These are phyloP conservation scores for Drosophila sordidula DNA, from an alignment of 2,888 invertebrate species.

Conservation along the genomic window DNA sequence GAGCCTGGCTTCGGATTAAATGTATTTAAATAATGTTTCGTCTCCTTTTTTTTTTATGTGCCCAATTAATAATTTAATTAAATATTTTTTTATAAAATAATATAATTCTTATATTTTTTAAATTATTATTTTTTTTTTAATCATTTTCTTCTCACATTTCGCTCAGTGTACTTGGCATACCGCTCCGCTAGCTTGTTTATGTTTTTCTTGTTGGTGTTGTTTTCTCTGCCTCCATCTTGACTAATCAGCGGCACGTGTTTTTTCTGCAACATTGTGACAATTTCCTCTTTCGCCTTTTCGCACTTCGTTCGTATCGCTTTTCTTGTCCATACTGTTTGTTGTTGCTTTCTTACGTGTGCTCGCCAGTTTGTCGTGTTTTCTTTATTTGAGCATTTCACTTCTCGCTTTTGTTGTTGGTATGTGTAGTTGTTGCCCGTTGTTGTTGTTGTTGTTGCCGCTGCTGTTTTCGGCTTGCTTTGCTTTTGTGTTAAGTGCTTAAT, in stretches of 20 bases:
- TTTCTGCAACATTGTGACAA: slow-evolving; percentile 75
- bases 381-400: slow-evolving; percentile 43
- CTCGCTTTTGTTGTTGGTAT: slow-evolving; percentile 11
- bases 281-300: slow-evolving; percentile 62
- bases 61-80: too few species aligned
- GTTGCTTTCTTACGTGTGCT: slow-evolving; percentile 52
- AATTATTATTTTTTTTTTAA: background rate
- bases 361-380: slow-evolving; percentile 40
- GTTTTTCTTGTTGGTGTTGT: slow-evolving; percentile 10
- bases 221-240: slow-evolving; percentile 29
- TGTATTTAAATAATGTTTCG: background rate
- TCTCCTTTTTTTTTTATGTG: too few species aligned
- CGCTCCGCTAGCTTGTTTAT: slow-evolving; percentile 8
- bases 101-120: background rate
- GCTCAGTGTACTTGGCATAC: slow-evolving; percentile 23
- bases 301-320: slow-evolving; percentile 50
- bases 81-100: background rate
- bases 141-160: background rate
- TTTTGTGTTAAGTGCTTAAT: slow-evolving; percentile 59
- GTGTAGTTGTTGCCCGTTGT: background rate
- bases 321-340: slow-evolving; percentile 27
- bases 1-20: too few species aligned
- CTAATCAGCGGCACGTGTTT: slow-evolving; percentile 79
- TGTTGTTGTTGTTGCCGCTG: slow-evolving; percentile 15
- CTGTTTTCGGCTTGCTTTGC: slow-evolving; percentile 36